Percentiles rank a stretch among this genome's conserved stretches.
Evolutionary conservation across 2,888 invertebrate genomes (phyloP).

Genomic region (Synanthedon myopaeformis): DNA sequence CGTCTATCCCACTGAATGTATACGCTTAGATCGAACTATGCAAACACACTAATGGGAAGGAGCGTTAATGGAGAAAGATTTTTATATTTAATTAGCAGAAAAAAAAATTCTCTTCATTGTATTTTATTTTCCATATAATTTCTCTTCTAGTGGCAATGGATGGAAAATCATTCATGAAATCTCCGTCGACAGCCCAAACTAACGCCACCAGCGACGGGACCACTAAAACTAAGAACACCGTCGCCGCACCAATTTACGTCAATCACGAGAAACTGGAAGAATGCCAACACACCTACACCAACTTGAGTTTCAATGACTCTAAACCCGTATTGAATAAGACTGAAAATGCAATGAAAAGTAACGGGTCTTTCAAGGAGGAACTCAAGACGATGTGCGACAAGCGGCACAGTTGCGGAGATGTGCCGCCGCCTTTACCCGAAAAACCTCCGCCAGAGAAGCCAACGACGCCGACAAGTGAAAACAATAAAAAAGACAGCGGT

Average conservation of each 20-base stretch:
- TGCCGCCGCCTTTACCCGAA: slow-evolving; percentile 46
- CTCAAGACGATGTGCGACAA: slow-evolving; percentile 50
- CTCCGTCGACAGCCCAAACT: slow-evolving; percentile 21
- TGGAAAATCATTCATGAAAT: slow-evolving; percentile 46
- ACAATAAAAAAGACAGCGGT: slow-evolving; percentile 51
- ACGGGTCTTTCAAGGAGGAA: slow-evolving; percentile 49
- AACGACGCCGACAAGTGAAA: slow-evolving; percentile 42
- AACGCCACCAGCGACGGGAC: slow-evolving; percentile 41
- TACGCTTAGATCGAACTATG: too few relatives aligned
- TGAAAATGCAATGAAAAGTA: slow-evolving; percentile 34
- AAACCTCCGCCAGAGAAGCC: slow-evolving; percentile 44
- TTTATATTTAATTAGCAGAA: too few relatives aligned
- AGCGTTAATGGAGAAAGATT: too few relatives aligned
- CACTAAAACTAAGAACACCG: slow-evolving; percentile 24
- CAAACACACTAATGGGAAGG: too few relatives aligned
- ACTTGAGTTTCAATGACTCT: slow-evolving; percentile 41
- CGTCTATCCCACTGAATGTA: too few relatives aligned
- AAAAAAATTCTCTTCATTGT: too few relatives aligned
- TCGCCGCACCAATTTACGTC: slow-evolving; percentile 38
- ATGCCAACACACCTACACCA: slow-evolving; percentile 37
- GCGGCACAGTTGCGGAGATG: slow-evolving; percentile 40
- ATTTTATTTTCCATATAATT: slow-evolving; percentile 3
- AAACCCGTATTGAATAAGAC: slow-evolving; percentile 32
- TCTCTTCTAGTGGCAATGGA: slow-evolving; percentile 53
- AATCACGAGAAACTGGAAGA: slow-evolving; percentile 40